Evolutionary conservation across 2,797 vertebrate species (phyloP).

Genomic region (Dermochelys coriacea): DNA sequence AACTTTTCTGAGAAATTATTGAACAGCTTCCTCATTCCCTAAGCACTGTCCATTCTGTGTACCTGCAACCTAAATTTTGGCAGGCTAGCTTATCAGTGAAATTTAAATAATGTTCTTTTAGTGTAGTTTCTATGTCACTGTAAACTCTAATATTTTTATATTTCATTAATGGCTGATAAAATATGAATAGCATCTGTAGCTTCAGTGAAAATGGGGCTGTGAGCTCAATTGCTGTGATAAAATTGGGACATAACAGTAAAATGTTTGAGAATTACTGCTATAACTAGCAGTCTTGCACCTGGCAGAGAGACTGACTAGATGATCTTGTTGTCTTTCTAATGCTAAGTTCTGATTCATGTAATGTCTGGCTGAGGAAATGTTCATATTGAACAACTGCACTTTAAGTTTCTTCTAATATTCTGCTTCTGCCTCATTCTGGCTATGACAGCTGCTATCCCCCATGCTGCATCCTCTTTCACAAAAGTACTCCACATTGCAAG

Average conservation of each 20-base stretch:
- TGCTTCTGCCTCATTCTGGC: too few species aligned
- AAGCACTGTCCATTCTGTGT: neutral
- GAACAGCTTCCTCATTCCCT: neutral
- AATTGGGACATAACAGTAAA: neutral
- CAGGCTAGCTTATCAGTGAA: neutral
- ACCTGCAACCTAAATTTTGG: neutral
- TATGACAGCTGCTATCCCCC: neutral
- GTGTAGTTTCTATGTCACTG: neutral
- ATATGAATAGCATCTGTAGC: neutral
- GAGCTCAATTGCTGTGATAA: neutral
- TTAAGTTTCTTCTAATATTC: neutral
- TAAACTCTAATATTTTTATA: neutral
- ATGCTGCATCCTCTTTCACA: neutral
- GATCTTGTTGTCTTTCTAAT: neutral
- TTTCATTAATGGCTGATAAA: neutral
- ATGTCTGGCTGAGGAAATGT: neutral
- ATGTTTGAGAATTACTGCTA: neutral
- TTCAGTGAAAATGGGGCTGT: neutral
- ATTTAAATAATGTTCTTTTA: neutral
- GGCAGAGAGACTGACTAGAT: neutral
- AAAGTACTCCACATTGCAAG: neutral
- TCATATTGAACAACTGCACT: neutral
- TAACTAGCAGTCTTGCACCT: neutral
- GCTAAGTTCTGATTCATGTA: neutral
- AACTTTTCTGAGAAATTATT: neutral